Base-by-base conservation (phyloP, 2,113 vertebrate genomes). In the Labeo rohita region DNA sequence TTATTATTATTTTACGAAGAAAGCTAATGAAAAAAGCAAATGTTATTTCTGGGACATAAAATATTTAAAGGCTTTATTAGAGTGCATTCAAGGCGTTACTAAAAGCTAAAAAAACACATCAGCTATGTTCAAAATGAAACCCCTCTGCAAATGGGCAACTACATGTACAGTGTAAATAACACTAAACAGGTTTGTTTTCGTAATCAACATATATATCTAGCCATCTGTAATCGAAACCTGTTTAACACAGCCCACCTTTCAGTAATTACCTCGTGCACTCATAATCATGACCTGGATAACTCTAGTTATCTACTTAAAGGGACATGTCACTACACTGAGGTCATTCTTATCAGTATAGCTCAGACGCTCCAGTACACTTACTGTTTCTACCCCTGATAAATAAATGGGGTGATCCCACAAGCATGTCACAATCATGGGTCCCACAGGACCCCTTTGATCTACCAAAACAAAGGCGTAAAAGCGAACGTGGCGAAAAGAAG, bases 251-350 rank as follows among this genome's bases (percentile, higher is more conserved):
- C 63, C 75, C 28, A 36, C 28, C 28, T 82, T 70, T 28, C 63
- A 68, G 80, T 52, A 9, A 52, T 54, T 36, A 36, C 23, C 45
- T 65, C 12, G 3, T 8, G 61, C 15, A 21, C 4, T 66, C 59
- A 81, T 28, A 65, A 66, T 68, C 45, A 68, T 52, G 45, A 70
- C 63, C 47, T 70, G 80, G 61, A 21, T 82, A 70, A 8, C 63
- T 81, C 43, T 16, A 47, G 61, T 50, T 52, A 52, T 70, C 80
- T 50, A 21, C 80, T 34, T 50, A 68, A 34, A 15, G 9, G 13
- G 63, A n/a, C 47, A 77, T 82, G 63, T 21, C 59, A 68, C 63
- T 68, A 68, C 61, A 68, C 80, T 36, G 80, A 82, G 61, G 45
- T 50, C 80, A 82, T 21, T 82, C 61, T 66, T 81, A 81, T 66